A percentile compares a stretch with the other conserved stretches of the same genome.
These are phyloP conservation scores for Clusia tigrina DNA, from an alignment of 2,888 invertebrate species.

Conservation along the genomic window DNA sequence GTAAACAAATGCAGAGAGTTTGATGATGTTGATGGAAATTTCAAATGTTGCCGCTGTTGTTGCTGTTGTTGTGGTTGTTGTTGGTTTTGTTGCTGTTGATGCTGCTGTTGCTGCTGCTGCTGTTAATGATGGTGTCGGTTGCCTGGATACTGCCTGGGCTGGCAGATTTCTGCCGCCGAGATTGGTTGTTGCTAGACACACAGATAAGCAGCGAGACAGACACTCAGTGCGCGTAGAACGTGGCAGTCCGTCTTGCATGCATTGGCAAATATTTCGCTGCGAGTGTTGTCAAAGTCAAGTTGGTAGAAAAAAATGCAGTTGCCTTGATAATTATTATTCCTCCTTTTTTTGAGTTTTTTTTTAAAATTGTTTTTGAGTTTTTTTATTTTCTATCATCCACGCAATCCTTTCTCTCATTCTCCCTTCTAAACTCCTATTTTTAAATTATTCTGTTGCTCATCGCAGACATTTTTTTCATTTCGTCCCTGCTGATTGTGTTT, in stretches of 20 bases:
- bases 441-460: conserved; percentile 4
- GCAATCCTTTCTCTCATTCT: conserved; percentile 2
- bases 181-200: neutral
- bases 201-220: neutral
- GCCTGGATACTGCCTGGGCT: too few species aligned
- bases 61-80: neutral
- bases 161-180: too few species aligned
- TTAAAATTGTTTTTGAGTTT: conserved; percentile 8
- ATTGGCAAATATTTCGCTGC: neutral
- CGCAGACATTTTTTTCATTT: conserved; percentile 3
- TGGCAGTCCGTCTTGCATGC: neutral
- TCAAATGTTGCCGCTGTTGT: conserved; percentile 14
- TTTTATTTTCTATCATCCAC: neutral
- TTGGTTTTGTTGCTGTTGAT: neutral
- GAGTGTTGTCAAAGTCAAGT: conserved; percentile 6
- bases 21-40: conserved; percentile 9
- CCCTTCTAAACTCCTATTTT: too few species aligned
- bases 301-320: neutral
- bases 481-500: too few species aligned
- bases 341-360: neutral
- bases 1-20: conserved; percentile 25
- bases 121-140: neutral
- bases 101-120: neutral
- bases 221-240: neutral
- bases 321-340: neutral